A percentile compares a stretch with the other conserved stretches of the same genome.
Evolutionary conservation across 2,113 vertebrate genomes (phyloP).

Genomic region (Lichenostomus cassidix): DNA sequence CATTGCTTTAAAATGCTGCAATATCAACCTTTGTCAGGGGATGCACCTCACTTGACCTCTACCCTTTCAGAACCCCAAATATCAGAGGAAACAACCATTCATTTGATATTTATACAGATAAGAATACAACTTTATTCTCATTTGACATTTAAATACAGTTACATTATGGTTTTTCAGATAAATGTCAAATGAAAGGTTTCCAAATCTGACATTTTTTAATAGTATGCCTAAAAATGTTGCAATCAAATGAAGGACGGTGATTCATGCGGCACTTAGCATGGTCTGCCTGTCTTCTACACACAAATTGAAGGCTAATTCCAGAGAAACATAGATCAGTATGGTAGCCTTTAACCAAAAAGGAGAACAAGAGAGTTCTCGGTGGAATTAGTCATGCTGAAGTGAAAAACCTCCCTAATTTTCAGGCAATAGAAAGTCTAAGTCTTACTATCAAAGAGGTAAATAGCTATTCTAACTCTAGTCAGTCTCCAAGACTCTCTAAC

Average conservation of each 20-base stretch:
- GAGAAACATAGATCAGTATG: not conserved
- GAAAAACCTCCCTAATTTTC: not conserved
- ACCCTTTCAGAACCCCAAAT: constrained; percentile 48
- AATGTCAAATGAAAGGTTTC: constrained; percentile 70
- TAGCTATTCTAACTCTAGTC: not conserved
- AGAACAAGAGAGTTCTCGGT: not conserved
- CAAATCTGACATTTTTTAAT: constrained; percentile 65
- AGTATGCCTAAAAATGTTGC: constrained; percentile 46
- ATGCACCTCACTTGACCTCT: constrained; percentile 19
- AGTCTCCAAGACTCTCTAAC: not conserved
- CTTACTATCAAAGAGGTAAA: not conserved
- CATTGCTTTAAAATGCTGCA: not conserved
- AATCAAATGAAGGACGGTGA: constrained; percentile 42
- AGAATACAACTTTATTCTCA: constrained; percentile 59
- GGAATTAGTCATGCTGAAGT: not conserved
- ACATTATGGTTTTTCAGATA: constrained; percentile 60
- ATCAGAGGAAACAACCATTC: constrained; percentile 32
- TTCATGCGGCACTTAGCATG: constrained; percentile 36
- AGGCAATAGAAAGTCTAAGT: not conserved
- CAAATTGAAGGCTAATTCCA: not conserved
- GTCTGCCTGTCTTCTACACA: not conserved
- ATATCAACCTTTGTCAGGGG: not conserved
- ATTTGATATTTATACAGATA: constrained; percentile 60
- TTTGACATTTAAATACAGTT: constrained; percentile 70
- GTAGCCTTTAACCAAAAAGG: not conserved